Base-by-base conservation (phyloP, 2,797 vertebrate species). In the Ceryle rudis region DNA sequence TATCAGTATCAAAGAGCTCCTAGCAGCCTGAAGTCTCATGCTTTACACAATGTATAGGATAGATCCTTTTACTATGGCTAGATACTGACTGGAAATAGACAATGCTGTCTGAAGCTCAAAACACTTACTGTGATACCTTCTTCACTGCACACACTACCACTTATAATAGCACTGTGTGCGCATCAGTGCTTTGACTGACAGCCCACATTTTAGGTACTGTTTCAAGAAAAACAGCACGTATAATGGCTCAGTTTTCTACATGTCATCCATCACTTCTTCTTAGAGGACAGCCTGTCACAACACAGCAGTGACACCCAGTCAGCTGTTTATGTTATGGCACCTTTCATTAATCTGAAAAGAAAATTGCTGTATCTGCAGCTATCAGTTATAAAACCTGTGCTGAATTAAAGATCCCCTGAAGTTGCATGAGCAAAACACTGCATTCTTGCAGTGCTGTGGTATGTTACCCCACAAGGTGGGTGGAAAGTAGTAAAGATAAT, bases 211-310 rank as follows among this genome's bases (percentile, higher is more conserved):
- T 35, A 91, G 96, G 78, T 57, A 85, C 73, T 84, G 33, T 71
- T 91, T 88, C 85, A 93, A 80, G 92, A 95, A 66, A 93, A 95
- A 97, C 80, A 94, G 81, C 44, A 71, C 57, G 62, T 57, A 93
- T 44, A 96, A 95, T 77, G 41, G 55, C 44, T 96, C 16, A 1
- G 29, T 67, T 93, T 96, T 78, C 94, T 47, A 95, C 47, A 92
- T 79, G 88, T 37, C 91, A 93, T 95, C 86, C 93, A 86, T 93
- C 91, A 87, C 66, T 83, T 66, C 78, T 93, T 95, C 81, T 97
- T 95, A 96, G 73, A 92, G 83, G 88, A 94, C 6, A 72, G 60
- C 84, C 95, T 95, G 97, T 97, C 97, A 97, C 95, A 97, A 97
- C 93, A 97, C 54, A 89, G 61, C 51, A 84, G 79, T 91, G 89